Conservation (phyloP, 2,888 invertebrate genomes). For the Tortrix viridana region DNA sequence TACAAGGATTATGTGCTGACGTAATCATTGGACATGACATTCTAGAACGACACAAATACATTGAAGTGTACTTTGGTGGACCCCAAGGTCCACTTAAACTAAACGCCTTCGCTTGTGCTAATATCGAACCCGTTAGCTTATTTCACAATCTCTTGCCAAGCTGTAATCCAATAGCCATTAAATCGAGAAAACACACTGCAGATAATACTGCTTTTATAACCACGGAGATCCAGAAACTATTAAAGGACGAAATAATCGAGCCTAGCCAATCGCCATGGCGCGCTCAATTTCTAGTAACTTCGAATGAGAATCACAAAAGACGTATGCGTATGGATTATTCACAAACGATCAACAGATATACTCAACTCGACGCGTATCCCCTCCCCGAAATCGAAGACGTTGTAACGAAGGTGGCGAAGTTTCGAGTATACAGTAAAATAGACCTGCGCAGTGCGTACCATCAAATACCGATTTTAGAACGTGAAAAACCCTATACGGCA, state of each 20-base stretch:
- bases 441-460: conserved; percentile 4
- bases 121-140: background rate
- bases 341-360: conserved; percentile 3
- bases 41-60: background rate
- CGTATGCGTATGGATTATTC: conserved; percentile 7
- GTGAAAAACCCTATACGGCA: conserved; percentile 12
- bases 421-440: conserved; percentile 7
- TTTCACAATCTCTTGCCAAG: conserved; percentile 1
- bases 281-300: conserved; percentile 9
- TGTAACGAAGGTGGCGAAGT: background rate
- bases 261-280: conserved; percentile 10
- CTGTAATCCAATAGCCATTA: conserved; percentile 1
- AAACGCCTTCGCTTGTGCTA: conserved; percentile 1
- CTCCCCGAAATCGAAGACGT: conserved; percentile 4
- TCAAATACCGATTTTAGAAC: conserved; percentile 17
- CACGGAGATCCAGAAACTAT: background rate
- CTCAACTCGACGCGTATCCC: conserved; percentile 6
- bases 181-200: background rate
- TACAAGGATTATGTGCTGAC: conserved; percentile 4
- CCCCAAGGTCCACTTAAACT: background rate
- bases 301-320: conserved; percentile 1
- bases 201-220: background rate
- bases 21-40: conserved; percentile 4
- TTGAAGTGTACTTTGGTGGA: conserved; percentile 4
- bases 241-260: conserved; percentile 2